A percentile compares a stretch with the other conserved stretches of the same genome.
These are phyloP conservation scores for Cettia cetti DNA, from an alignment of 2,113 vertebrate species.

Conservation along the genomic window DNA sequence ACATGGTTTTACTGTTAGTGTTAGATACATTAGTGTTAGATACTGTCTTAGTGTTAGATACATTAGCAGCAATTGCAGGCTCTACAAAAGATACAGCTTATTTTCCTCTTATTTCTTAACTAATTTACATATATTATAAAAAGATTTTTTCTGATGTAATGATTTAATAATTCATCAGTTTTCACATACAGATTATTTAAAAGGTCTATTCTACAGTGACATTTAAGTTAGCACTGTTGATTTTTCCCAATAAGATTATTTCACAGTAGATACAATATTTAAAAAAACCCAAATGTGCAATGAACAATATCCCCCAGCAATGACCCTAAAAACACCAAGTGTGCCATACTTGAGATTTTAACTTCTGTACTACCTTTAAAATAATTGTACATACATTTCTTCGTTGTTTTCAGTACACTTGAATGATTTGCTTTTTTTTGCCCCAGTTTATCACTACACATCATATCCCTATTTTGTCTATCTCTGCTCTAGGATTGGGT, in stretches of 20 bases:
- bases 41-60: not conserved
- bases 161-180: not conserved
- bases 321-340: not conserved
- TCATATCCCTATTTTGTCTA: not conserved
- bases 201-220: not conserved
- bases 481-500: not conserved
- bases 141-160: not conserved
- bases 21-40: not conserved
- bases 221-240: not conserved
- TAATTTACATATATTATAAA: not conserved
- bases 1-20: not conserved
- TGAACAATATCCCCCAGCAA: not conserved
- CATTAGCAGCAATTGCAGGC: fast-evolving
- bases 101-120: not conserved
- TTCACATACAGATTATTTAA: not conserved
- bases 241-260: not conserved
- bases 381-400: not conserved
- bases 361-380: not conserved
- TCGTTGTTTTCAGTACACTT: not conserved
- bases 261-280: not conserved
- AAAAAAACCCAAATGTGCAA: not conserved
- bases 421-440: not conserved
- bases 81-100: not conserved
- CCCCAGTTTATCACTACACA: not conserved
- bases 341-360: not conserved